Base-by-base conservation (phyloP, 2,113 vertebrate species). In the Toxostoma redivivum region DNA sequence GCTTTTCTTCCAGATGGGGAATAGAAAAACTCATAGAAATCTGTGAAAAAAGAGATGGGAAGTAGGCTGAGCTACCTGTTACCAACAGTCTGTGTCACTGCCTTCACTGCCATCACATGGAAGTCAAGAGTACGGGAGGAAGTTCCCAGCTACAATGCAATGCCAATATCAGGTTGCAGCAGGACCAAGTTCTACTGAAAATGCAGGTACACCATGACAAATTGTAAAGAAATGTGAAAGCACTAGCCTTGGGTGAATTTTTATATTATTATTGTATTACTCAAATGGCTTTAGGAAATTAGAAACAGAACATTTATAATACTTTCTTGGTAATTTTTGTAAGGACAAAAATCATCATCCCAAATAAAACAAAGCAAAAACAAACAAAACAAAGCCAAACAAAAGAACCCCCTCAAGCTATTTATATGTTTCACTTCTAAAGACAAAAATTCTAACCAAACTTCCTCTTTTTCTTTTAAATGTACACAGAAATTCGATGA, bases 401-500 rank as follows among this genome's bases (percentile, higher is more conserved):
- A 37, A 81, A 91, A 81, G 28, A 62, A 62, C 0, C 4, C 28
- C 54, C 31, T 67, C 57, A 64, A 81, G 88, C 78, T 90, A 92
- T 88, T 95, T 94, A 90, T 95, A 88, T 96, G 62, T 94, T 93
- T 97, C 74, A 82, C 27, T 80, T 96, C 94, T 91, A 79, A 86
- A 88, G 87, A 96, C 67, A 90, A 92, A 95, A 65, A 72, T 76
- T 95, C 82, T 97, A 92, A 96, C n/a, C 65, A 94, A 96, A 94
- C 71, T 95, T 45, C 50, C 61, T 86, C 65, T 88, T 95, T 96
- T 88, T 85, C 74, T 94, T 92, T 90, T 35, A 76, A 97, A 98
- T 95, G 94, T 99, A 99, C 99, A 99, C 99, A 99, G 98, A 99
- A 99, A 99, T 99, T 99, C 98, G 95, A 99, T 99, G 99, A 99